Conservation (phyloP, 2,797 vertebrate genomes). For the Dryobates pubescens region DNA sequence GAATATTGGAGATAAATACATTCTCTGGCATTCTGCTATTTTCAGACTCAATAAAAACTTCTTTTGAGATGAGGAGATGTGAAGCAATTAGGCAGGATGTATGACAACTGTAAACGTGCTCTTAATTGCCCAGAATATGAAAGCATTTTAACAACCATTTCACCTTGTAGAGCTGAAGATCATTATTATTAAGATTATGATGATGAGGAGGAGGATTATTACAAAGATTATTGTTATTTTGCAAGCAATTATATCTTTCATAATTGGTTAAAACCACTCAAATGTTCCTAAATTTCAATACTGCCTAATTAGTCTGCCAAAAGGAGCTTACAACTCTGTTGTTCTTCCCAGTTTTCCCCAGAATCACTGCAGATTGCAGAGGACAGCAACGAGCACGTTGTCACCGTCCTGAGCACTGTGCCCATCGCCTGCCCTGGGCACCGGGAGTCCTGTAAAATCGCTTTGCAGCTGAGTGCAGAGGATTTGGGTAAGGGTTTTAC, state of each 20-base stretch:
- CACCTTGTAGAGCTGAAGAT: constrained; percentile 7
- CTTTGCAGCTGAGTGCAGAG: constrained; percentile 77
- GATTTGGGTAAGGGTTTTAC: constrained; percentile 78
- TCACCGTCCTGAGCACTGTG: constrained; percentile 80
- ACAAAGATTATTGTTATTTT: constrained; percentile 7
- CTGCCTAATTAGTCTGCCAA: background rate
- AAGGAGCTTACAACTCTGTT: background rate
- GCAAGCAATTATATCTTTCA: background rate
- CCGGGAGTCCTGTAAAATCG: constrained; percentile 75
- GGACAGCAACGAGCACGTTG: constrained; percentile 78
- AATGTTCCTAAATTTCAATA: background rate
- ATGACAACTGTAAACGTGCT: constrained; percentile 1
- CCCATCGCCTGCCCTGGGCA: constrained; percentile 79
- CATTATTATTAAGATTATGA: background rate
- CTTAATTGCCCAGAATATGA: constrained; percentile 4
- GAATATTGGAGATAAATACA: background rate
- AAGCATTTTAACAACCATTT: background rate
- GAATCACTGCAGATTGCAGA: constrained; percentile 82
- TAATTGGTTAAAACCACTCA: background rate
- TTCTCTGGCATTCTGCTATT: background rate
- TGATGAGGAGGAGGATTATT: background rate
- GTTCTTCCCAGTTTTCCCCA: constrained; percentile 79
- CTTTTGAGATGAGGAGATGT: background rate
- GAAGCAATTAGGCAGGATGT: background rate
- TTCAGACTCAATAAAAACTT: background rate